Conservation (phyloP, 2,797 vertebrate species). For the Pseudomugil gertrudae region DNA sequence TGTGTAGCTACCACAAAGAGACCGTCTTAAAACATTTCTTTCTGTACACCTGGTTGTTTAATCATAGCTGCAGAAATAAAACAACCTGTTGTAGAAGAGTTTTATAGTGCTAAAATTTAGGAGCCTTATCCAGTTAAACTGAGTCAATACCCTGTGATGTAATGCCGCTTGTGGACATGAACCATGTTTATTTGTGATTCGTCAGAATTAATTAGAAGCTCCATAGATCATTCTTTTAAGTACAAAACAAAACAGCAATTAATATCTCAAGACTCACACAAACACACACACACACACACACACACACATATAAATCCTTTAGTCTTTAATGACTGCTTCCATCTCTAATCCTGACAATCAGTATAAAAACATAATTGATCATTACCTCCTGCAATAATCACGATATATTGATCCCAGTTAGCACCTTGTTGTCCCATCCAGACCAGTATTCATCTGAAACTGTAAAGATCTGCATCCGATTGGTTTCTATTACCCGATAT, state of each 20-base stretch:
- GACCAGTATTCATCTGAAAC: slow-evolving; percentile 5
- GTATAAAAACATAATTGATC: slow-evolving; percentile 36
- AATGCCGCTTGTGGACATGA: slow-evolving; percentile 5
- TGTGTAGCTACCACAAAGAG: not conserved
- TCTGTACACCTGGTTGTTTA: not conserved
- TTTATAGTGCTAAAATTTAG: slow-evolving; percentile 11
- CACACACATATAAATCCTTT: too few species aligned
- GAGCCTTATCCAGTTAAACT: slow-evolving; percentile 20
- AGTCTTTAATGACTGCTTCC: slow-evolving; percentile 45
- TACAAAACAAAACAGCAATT: slow-evolving; percentile 6
- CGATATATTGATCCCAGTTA: slow-evolving; percentile 48
- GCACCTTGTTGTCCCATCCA: slow-evolving; percentile 45
- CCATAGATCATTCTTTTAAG: too few species aligned
- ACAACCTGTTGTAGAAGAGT: not conserved
- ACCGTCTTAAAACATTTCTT: not conserved
- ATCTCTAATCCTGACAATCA: slow-evolving; percentile 17
- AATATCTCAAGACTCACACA: not conserved
- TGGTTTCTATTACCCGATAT: not conserved
- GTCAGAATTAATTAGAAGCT: not conserved
- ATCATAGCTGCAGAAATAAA: not conserved
- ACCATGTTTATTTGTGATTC: not conserved
- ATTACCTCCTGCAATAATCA: slow-evolving; percentile 72
- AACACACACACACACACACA: too few species aligned
- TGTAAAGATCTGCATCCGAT: not conserved
- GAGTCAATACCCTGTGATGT: slow-evolving; percentile 46